Evolutionary conservation across 2,888 invertebrate genomes (phyloP).

Genomic region (Tineola bisselliella): DNA sequence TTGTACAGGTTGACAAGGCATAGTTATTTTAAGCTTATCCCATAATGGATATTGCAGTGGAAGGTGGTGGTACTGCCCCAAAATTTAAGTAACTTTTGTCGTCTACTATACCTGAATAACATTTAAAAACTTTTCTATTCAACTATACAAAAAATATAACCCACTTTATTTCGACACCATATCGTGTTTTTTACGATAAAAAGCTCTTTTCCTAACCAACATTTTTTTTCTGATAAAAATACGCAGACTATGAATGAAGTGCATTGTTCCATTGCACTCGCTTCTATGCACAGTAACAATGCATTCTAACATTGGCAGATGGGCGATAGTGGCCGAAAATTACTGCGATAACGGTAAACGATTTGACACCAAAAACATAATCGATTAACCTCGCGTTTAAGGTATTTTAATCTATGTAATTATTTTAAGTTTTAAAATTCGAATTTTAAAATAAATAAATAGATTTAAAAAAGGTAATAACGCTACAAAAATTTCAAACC

Average conservation of each 20-base stretch:
- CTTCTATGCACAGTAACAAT: background rate
- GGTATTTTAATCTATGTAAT: background rate
- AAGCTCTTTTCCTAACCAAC: background rate
- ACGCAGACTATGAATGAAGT: background rate
- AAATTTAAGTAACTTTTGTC: no score
- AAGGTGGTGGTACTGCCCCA: no score
- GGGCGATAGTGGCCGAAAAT: slow-evolving; percentile 1
- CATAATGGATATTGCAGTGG: no score
- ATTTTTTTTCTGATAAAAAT: background rate
- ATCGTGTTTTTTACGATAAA: slow-evolving; percentile 7
- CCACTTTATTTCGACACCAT: background rate
- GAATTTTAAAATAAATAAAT: no score
- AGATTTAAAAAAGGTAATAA: no score
- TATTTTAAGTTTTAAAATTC: no score
- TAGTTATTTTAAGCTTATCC: no score
- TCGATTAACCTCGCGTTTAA: background rate
- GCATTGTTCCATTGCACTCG: slow-evolving; percentile 2
- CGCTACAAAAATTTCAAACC: no score
- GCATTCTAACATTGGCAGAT: background rate
- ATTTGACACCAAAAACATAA: slow-evolving; percentile 39
- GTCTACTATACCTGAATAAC: no score
- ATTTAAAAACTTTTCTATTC: no score
- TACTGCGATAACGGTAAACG: slow-evolving; percentile 50
- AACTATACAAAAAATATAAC: background rate
- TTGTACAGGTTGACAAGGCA: no score